Evolutionary conservation across 2,797 vertebrate genomes (phyloP), one percentile per base, ranked within the genome.

Genomic region (Chloroceryle inda): DNA sequence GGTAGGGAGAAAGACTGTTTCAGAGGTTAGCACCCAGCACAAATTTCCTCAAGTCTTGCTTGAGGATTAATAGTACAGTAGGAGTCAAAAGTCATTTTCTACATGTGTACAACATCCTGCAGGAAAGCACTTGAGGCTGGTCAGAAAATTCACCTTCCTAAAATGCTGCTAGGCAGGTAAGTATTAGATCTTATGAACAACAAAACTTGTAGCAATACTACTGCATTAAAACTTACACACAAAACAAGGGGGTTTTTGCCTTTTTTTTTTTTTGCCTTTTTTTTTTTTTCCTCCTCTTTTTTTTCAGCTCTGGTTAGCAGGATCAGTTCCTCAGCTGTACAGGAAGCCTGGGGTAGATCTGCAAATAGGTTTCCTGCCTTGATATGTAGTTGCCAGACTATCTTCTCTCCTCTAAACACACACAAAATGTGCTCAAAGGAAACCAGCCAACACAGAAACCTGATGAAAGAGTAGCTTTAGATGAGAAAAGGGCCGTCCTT

Each of bases 361-460:
- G 90, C 85, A 96, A 97, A 91, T 64, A 96, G 83, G 82, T 44
- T 97, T 97, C 94, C 94, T 96, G 95, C 76, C 83, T 88, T 1
- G 45, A 93, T 93, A 94, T 5, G 50, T 37, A 91, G 68, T 74
- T 95, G 76, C 92, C 85, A 95, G 76, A 90, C 50, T 81, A 84
- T 59, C 76, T 90, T 84, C 76, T 93, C 82, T 90, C 73, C 62
- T 52, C 82, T 62, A 76, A 95, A 75, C 10, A 21, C n/a, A 92
- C 4, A 82, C 2, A 69, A 87, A 94, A 79, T 5, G 10, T 7
- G 26, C 67, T 83, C 52, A 66, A 59, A 94, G 45, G 62, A 81
- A 96, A 14, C 1, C 50, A 88, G 45, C 14, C 83, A 95, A 53
- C 45, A 52, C 13, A 47, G 1, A 59, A 20, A 84, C 53, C 22